Evolutionary conservation across 2,113 vertebrate genomes (phyloP).

Genomic region (Poecilia latipinna): DNA sequence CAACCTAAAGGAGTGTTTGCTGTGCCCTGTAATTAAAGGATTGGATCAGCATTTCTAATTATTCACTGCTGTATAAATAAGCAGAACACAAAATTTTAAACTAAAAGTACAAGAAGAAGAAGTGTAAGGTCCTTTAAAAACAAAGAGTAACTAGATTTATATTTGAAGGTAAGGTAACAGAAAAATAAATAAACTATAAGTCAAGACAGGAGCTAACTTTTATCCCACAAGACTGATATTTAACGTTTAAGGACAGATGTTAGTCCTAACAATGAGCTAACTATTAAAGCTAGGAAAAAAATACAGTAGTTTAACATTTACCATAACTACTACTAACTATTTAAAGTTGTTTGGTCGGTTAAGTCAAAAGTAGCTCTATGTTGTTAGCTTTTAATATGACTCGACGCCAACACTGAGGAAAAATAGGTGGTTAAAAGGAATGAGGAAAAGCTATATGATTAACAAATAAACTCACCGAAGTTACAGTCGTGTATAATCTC

Average conservation of each 20-base stretch:
- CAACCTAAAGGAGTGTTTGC: not conserved
- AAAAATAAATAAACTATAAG: not conserved
- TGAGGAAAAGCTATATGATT: not conserved
- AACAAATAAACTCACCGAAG: conserved; percentile 46
- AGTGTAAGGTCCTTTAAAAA: not conserved
- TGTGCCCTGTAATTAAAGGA: not conserved
- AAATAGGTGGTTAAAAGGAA: not conserved
- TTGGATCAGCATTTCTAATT: not conserved
- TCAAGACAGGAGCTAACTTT: not conserved
- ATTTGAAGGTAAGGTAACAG: not conserved
- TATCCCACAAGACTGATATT: not conserved
- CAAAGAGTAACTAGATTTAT: not conserved
- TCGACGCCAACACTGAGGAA: not conserved
- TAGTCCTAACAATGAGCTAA: not conserved
- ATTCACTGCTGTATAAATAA: not conserved
- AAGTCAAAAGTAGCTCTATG: not conserved
- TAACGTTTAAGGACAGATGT: no score
- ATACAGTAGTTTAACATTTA: not conserved
- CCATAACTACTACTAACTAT: not conserved
- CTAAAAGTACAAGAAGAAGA: no score
- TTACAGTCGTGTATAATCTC: not conserved
- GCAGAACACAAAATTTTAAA: not conserved
- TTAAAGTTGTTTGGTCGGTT: not conserved
- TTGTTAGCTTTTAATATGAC: not conserved
- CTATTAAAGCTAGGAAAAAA: not conserved